Evolutionary conservation across 2,888 invertebrate species (phyloP), one percentile per base, ranked within the genome.

Genomic region (Cryptus armator): DNA sequence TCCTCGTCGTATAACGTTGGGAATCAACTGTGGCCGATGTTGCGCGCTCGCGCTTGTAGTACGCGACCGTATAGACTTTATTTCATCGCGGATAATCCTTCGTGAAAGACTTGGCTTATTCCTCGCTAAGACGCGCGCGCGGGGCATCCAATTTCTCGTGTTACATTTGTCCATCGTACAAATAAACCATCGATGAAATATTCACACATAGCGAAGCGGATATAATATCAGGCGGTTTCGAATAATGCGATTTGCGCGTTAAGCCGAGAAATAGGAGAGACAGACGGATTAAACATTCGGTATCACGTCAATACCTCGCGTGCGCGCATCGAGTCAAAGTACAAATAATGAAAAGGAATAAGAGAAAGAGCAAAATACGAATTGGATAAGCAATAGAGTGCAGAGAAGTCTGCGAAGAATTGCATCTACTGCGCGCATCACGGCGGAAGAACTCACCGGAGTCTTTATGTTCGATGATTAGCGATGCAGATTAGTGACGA

Each of bases 401-500:
- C 37, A 37, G 37, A 37, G 5, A 37, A 7, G 59, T 5, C 7
- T 59, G 29, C 24, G 12, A 24, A 29, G 29, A 29, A 62, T 14
- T 62, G 14, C 59, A n/a, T 29, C 56, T 10, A 56, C 56, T 10
- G 37, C 43, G 56, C 37, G 16, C 37, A 71, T 71, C 7, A 9
- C 7, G 29, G 71, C 64, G 79, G 80, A 72, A 80, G 72, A 80
- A 72, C 67, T 37, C 76, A 51, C 37, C 59, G 24, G 19, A 44
- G 59, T 74, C 62, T 81, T 68, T 75, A 75, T 68, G 67, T 68
- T 75, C 74, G 74, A 81, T 80, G 84, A 84, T 84, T 84, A 75
- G 71, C 75, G 79, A 80, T 85, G 83, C 76, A 78, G 74, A 82
- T 83, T 85, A 81, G 53, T 78, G 74, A 78, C 68, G 82, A 83